phyloP scores from a whole-genome alignment of 2,797 vertebrate genomes.

The Margarornis squamiger region DNA sequence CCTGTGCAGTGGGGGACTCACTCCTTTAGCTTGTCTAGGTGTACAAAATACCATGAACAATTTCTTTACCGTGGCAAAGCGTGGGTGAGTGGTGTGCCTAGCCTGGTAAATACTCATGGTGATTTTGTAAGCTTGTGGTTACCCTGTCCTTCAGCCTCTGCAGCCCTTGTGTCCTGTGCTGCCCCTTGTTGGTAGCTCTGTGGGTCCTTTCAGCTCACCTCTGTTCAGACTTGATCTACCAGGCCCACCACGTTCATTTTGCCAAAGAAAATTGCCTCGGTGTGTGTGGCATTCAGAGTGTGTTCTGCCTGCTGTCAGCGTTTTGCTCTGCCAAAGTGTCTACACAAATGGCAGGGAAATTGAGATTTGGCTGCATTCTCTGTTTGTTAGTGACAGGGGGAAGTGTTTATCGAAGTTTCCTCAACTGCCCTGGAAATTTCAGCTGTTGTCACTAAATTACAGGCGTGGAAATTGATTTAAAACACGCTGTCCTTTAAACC shows the following conservation, averaged over 20 bases:
- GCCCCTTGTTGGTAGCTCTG: not conserved
- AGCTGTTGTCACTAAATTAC: not conserved
- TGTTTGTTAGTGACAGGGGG: not conserved
- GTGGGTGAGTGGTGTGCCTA: constrained; percentile 48
- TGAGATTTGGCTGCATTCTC: not conserved
- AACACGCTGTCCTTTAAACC: not conserved
- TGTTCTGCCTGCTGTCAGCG: not conserved
- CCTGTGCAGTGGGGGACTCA: not conserved
- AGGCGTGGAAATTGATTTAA: not conserved
- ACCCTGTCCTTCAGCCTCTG: not conserved
- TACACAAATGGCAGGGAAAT: not conserved
- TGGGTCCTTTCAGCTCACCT: constrained; percentile 37
- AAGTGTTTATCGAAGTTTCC: not conserved
- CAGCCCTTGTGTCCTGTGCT: not conserved
- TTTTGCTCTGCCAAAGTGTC: not conserved
- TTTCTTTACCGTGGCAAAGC: constrained; percentile 42
- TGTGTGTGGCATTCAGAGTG: not conserved
- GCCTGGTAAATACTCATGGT: constrained; percentile 60
- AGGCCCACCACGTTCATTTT: not conserved
- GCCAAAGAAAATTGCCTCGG: not conserved
- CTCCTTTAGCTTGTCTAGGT: constrained; percentile 28
- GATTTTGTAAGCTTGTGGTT: constrained; percentile 31
- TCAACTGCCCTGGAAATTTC: not conserved
- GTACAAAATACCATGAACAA: constrained; percentile 67
- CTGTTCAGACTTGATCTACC: constrained; percentile 15